Percentiles rank a stretch among this genome's conserved stretches.
Conservation (phyloP, 2,888 invertebrate species). For the Saturnia japonica region DNA sequence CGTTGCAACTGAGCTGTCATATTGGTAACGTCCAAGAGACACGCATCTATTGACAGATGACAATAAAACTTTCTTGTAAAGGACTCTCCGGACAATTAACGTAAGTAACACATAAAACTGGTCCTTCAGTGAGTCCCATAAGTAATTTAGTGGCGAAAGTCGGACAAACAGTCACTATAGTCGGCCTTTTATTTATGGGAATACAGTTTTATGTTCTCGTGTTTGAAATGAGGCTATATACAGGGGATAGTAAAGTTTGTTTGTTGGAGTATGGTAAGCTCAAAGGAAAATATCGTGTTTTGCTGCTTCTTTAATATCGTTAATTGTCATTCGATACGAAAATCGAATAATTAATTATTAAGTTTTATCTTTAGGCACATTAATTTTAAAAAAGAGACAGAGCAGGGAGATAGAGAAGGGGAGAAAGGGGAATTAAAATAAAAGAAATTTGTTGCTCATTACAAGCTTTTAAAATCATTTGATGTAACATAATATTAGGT, state of each 20-base stretch:
- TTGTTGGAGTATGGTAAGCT: background rate
- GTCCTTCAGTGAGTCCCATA: background rate
- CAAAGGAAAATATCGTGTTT: background rate
- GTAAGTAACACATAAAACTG: background rate
- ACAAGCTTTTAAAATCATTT: too few species aligned
- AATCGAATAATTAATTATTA: background rate
- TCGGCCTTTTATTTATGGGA: constrained; percentile 46
- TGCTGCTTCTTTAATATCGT: background rate
- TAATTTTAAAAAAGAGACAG: too few species aligned
- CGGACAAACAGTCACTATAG: constrained; percentile 24
- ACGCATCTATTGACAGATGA: background rate
- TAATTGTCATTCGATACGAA: background rate
- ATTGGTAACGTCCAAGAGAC: background rate
- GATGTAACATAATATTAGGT: too few species aligned
- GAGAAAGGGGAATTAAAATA: too few species aligned
- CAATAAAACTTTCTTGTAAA: background rate
- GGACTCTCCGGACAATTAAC: background rate
- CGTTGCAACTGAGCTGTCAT: background rate
- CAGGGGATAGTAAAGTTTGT: constrained; percentile 22
- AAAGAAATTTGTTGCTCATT: too few species aligned
- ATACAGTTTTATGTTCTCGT: constrained; percentile 39
- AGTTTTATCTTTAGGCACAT: background rate
- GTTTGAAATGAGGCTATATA: constrained; percentile 34
- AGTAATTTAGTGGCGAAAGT: constrained; percentile 5
- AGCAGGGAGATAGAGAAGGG: too few species aligned